phyloP scores from a whole-genome alignment of 2,113 vertebrate genomes.

The Microtus ochrogaster region DNA sequence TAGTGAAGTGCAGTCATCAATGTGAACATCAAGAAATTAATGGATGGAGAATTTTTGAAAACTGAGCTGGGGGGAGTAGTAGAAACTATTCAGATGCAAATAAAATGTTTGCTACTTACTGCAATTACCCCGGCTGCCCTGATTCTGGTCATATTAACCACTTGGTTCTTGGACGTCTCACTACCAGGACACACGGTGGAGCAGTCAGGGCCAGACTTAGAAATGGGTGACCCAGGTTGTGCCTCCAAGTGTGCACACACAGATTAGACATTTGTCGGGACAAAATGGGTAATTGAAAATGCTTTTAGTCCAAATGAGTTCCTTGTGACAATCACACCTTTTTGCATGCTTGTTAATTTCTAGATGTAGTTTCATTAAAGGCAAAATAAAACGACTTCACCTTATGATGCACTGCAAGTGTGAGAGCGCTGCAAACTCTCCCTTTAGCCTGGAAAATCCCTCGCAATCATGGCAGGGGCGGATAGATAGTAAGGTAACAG shows the following conservation, averaged over 20 bases:
- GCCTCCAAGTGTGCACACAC: constrained; percentile 59
- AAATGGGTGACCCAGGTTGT: constrained; percentile 72
- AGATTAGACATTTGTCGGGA: constrained; percentile 67
- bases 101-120: constrained; percentile 56
- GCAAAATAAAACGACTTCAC: constrained; percentile 50
- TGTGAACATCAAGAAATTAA: constrained; percentile 85
- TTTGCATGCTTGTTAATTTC: constrained; percentile 59
- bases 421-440: not conserved
- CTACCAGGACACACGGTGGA: constrained; percentile 70
- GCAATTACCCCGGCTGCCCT: constrained; percentile 42
- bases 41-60: constrained; percentile 83
- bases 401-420: constrained; percentile 17
- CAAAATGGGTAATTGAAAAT: constrained; percentile 74
- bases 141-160: constrained; percentile 37
- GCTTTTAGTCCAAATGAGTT: constrained; percentile 65
- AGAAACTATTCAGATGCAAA: constrained; percentile 83
- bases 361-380: constrained; percentile 40
- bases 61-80: constrained; percentile 71
- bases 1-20: constrained; percentile 78
- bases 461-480: not conserved
- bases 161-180: constrained; percentile 58
- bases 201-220: constrained; percentile 71
- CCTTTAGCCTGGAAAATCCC: constrained; percentile 2
- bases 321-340: constrained; percentile 53
- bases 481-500: not conserved